phyloP scores from a whole-genome alignment of 37 sponge, comb jelly and placozoan species.

The Mnemiopsis leidyi region DNA sequence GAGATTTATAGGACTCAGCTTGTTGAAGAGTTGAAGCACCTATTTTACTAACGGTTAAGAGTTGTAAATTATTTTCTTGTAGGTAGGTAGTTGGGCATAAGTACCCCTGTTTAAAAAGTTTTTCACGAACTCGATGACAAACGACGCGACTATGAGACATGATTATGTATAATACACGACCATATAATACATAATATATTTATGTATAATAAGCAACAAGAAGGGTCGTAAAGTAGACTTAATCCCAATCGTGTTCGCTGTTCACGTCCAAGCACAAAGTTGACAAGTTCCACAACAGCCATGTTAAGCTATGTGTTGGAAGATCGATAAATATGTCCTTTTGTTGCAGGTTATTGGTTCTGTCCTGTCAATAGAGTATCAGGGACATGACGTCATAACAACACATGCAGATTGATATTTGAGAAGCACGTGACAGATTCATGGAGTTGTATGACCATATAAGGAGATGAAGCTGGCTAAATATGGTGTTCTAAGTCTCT shows the following conservation, averaged over 20 bases:
- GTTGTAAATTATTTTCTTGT: neutral
- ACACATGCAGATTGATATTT: neutral
- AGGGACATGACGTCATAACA: neutral
- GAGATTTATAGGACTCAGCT: neutral
- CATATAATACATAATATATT: no score
- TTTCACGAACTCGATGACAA: neutral
- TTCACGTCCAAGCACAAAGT: no score
- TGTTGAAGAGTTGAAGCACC: neutral
- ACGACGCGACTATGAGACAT: neutral
- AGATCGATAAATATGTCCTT: neutral
- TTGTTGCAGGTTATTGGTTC: neutral
- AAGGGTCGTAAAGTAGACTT: neutral
- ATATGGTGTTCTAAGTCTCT: neutral
- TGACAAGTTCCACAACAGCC: no score
- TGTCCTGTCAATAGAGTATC: neutral
- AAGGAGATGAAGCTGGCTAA: neutral
- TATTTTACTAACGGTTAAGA: neutral
- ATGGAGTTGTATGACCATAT: neutral
- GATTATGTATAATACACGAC: no score
- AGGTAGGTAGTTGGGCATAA: neutral
- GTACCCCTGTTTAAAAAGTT: neutral
- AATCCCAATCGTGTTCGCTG: no score
- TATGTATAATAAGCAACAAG: neutral
- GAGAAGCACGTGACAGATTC: neutral
- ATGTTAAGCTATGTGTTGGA: no score